Conservation (phyloP, 2,888 invertebrate genomes). For the Nemoura dubitans region DNA sequence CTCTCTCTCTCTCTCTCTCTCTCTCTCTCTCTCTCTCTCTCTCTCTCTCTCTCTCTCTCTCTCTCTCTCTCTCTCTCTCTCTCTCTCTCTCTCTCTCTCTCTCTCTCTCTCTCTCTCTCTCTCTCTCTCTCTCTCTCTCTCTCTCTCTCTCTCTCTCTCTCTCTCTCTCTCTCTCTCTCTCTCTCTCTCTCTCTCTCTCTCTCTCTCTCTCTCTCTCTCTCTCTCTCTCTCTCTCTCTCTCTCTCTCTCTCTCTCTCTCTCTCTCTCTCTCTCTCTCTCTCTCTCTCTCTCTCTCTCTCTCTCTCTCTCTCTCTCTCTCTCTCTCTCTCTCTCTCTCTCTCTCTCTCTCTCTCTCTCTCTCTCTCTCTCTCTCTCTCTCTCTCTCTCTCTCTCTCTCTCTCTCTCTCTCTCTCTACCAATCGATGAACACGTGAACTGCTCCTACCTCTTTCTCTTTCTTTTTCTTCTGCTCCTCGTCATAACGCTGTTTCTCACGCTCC, state of each 20-base stretch:
- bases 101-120: constrained; percentile 49
- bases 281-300: constrained; percentile 37
- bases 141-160: constrained; percentile 44
- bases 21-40: constrained; percentile 32
- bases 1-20: constrained; percentile 45
- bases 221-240: constrained; percentile 41
- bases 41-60: constrained; percentile 38
- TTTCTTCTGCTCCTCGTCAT: constrained; percentile 75
- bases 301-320: constrained; percentile 46
- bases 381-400: constrained; percentile 41
- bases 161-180: constrained; percentile 46
- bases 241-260: constrained; percentile 44
- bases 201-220: constrained; percentile 30
- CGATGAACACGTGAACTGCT: too few relatives aligned
- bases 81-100: constrained; percentile 50
- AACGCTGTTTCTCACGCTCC: constrained; percentile 72
- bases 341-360: constrained; percentile 33
- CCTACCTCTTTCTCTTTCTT: constrained; percentile 54
- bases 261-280: constrained; percentile 51
- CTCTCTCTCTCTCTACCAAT: constrained; percentile 50
- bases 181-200: constrained; percentile 33
- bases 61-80: constrained; percentile 36
- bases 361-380: constrained; percentile 36
- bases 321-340: constrained; percentile 39
- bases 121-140: constrained; percentile 48